These are phyloP conservation scores for Porites evermanni DNA, from an alignment of 92 coral and sea anemone species.

Conservation along the genomic window DNA sequence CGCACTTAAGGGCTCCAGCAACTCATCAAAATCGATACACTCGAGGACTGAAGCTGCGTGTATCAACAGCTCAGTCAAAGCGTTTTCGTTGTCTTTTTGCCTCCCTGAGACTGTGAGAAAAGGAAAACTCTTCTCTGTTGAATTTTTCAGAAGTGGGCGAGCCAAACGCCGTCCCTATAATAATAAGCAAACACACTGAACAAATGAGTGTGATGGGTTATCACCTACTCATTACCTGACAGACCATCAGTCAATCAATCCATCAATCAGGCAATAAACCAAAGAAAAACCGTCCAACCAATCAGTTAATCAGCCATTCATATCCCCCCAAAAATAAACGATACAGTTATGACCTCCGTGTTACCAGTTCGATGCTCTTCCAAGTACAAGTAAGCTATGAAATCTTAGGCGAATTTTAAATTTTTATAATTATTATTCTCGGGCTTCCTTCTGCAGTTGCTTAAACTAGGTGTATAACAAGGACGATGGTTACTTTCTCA, in stretches of 20 bases:
- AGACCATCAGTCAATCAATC: too few relatives aligned
- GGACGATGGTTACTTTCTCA: too few relatives aligned
- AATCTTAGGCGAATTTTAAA: too few relatives aligned
- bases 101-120: not conserved
- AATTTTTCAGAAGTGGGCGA: constrained; percentile 4
- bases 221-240: not conserved
- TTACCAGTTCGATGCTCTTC: too few relatives aligned
- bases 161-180: constrained; percentile 25
- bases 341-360: too few relatives aligned
- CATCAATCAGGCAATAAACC: too few relatives aligned
- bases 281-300: not conserved
- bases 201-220: not conserved
- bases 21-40: constrained; percentile 20
- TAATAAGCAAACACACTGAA: too few relatives aligned
- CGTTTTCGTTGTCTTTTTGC: constrained; percentile 6
- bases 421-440: too few relatives aligned
- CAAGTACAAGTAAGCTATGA: too few relatives aligned
- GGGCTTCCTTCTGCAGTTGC: too few relatives aligned
- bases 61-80: constrained; percentile 47
- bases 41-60: constrained; percentile 49
- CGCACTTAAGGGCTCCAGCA: constrained; percentile 21
- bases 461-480: too few relatives aligned
- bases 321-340: too few relatives aligned
- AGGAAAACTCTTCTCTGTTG: not conserved
- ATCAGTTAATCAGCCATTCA: not conserved